These are phyloP conservation scores for Elysia chlorotica DNA, from an alignment of 1,140 invertebrate genomes.

Conservation along the genomic window DNA sequence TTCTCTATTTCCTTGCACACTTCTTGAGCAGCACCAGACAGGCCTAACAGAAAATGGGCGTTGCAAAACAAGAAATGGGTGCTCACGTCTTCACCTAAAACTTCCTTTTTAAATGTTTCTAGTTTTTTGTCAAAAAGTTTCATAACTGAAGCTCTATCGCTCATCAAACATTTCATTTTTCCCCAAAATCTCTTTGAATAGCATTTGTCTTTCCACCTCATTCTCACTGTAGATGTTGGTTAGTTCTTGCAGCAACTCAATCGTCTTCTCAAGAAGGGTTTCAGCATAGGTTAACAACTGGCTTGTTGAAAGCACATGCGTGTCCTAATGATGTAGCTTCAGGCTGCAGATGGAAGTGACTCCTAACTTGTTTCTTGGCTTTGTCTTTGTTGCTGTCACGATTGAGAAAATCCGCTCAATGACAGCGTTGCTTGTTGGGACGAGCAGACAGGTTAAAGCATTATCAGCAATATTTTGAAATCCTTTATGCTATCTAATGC, in stretches of 20 bases:
- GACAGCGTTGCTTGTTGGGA: not conserved
- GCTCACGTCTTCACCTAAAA: not conserved
- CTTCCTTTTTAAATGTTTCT: not conserved
- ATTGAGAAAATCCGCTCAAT: not conserved
- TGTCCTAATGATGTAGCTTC: conserved; percentile 24
- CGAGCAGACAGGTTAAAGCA: not conserved
- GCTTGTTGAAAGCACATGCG: conserved; percentile 19
- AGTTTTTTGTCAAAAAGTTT: conserved; percentile 2
- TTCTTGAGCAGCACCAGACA: not conserved
- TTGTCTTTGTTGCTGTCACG: not conserved
- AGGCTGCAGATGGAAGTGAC: not conserved
- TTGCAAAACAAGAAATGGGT: not conserved
- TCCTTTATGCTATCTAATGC: not conserved
- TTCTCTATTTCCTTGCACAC: not conserved
- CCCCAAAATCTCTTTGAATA: conserved; percentile 3
- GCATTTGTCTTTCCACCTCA: not conserved
- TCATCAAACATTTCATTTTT: conserved; percentile 5
- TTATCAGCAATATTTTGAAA: not conserved
- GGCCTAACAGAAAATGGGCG: not conserved
- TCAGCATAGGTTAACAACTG: conserved; percentile 14
- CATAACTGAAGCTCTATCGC: conserved; percentile 3
- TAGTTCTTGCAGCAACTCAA: not conserved
- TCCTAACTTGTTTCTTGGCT: not conserved
- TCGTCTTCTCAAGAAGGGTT: not conserved
- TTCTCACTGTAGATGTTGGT: not conserved